phyloP scores from a whole-genome alignment of 2,888 invertebrate genomes.

The Smittia aterrima region DNA sequence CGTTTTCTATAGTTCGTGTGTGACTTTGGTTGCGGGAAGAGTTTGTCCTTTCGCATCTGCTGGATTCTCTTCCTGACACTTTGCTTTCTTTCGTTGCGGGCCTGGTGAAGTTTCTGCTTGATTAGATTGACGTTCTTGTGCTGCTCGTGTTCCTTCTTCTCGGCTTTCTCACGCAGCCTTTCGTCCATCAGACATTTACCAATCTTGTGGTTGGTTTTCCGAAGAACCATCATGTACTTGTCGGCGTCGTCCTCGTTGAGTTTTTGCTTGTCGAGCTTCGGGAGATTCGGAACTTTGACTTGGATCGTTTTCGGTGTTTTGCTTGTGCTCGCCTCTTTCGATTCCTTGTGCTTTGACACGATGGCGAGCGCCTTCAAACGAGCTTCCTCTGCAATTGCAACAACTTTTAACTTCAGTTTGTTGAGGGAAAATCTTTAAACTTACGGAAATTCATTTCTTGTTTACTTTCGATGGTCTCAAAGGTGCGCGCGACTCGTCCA shows the following conservation, averaged over 20 bases:
- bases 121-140: not conserved
- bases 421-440: not conserved
- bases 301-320: not conserved
- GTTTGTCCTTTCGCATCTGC: not conserved
- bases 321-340: not conserved
- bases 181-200: not conserved
- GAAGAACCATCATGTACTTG: conserved; percentile 12
- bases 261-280: not conserved
- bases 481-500: too few species aligned
- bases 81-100: not conserved
- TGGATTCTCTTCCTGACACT: not conserved
- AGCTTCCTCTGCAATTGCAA: not conserved
- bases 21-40: conserved; percentile 21
- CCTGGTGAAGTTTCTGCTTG: not conserved
- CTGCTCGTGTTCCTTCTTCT: not conserved
- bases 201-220: not conserved
- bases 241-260: not conserved
- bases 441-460: not conserved
- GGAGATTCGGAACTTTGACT: not conserved
- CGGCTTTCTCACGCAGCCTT: not conserved
- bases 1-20: conserved; percentile 1
- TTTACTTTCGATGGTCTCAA: too few species aligned
- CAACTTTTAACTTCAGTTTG: not conserved
- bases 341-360: not conserved
- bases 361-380: not conserved